These are phyloP conservation scores for Pollicipes pollicipes DNA, from an alignment of 1,140 invertebrate genomes.

Conservation along the genomic window DNA sequence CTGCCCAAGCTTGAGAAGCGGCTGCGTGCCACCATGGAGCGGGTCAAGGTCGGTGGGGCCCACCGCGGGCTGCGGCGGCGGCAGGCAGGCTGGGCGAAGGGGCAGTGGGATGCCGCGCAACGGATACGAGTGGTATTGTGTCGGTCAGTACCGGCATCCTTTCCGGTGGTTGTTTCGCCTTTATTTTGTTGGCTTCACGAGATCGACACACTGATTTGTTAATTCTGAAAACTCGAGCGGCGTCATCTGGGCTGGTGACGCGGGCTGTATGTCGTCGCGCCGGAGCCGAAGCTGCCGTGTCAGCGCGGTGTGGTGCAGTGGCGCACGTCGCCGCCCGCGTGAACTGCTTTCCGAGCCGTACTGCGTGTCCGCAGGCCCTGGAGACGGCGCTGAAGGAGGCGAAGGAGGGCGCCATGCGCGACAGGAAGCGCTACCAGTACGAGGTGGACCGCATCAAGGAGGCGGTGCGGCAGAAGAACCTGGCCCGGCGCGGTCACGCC, in stretches of 20 bases:
- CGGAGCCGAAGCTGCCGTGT: too few relatives aligned
- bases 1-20: slow-evolving; percentile 96
- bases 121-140: too few relatives aligned
- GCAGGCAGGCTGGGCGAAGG: not conserved
- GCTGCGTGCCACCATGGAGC: slow-evolving; percentile 88
- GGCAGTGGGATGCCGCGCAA: not conserved
- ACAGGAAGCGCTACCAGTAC: slow-evolving; percentile 95
- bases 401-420: slow-evolving; percentile 96
- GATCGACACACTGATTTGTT: too few relatives aligned
- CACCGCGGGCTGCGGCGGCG: not conserved
- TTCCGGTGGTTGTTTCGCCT: too few relatives aligned
- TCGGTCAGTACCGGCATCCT: too few relatives aligned
- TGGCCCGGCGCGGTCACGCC: slow-evolving; percentile 76
- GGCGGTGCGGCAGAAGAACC: slow-evolving; percentile 92
- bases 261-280: too few relatives aligned
- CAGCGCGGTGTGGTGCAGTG: too few relatives aligned
- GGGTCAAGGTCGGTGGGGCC: slow-evolving; percentile 66
- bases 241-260: too few relatives aligned
- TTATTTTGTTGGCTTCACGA: too few relatives aligned
- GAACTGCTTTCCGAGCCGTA: too few relatives aligned
- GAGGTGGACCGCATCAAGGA: slow-evolving; percentile 99
- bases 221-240: too few relatives aligned
- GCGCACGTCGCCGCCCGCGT: too few relatives aligned
- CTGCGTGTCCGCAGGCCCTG: slow-evolving; percentile 45
- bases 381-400: slow-evolving; percentile 93